Base-by-base conservation (phyloP, 2,797 vertebrate species). In the Eulemur albifrons region DNA sequence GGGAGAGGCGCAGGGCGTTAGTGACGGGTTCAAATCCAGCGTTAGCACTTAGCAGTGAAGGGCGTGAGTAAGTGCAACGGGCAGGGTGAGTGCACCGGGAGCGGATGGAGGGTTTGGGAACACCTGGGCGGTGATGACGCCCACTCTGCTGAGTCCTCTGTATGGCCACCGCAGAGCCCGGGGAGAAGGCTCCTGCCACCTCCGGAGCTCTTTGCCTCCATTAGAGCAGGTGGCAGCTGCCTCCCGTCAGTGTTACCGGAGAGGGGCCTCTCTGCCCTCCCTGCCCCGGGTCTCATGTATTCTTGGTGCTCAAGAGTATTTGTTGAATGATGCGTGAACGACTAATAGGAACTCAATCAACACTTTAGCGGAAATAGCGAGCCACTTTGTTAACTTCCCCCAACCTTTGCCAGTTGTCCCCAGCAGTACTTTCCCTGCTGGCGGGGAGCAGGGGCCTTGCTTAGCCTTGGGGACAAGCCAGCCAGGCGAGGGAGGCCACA, bases 71-170 rank as follows among this genome's bases (percentile, higher is more conserved):
- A 59, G 12, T 11, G 75, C n/a, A 79, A 18, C 7, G 14, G 40
- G 59, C 1, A 70, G 4, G 14, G 30, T 48, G 1, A 13, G 18
- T 45, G n/a, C 4, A 17, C 21, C 0, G 50, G n/a, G 14, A 7
- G 2, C 0, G 23, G 18, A 1, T 30, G 7, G 21, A 40, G 40
- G 35, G 5, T 4, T 5, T 23, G 25, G 3, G 0, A 0, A 40
- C n/a, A 32, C 38, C 76, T 70, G 59, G 65, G 32, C 7, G 25
- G 5, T 43, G 27, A 32, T 9, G 57, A 18, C 54, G 35, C 12
- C 4, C 4, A 30, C 20, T 40, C 12, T 59, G 67, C 32, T 3
- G 14, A 25, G 5, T 63, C 4, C 0, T n/a, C 27, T 5, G 32
- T 7, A 0, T 9, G 38, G 35, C 59, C 4, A 0, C 72, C 32